Percentiles rank a stretch among this genome's conserved stretches.
Conservation (phyloP, 2,888 invertebrate genomes). For the Tineola bisselliella region DNA sequence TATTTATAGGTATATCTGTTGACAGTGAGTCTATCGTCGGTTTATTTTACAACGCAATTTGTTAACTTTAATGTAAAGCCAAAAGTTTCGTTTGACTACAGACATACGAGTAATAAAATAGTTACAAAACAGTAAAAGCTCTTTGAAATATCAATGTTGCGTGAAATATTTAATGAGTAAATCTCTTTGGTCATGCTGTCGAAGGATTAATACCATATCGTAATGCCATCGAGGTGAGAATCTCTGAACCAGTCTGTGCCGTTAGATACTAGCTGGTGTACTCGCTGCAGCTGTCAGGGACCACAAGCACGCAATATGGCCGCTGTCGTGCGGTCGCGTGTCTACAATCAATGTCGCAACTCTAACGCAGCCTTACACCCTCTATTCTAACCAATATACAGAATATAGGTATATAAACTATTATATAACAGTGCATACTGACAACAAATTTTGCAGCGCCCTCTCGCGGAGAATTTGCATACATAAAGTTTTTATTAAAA, state of each 20-base stretch:
- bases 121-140: neutral
- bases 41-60: too few species aligned
- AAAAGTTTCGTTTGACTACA: too few species aligned
- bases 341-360: constrained; percentile 8
- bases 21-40: too few species aligned
- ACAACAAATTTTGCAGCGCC: too few species aligned
- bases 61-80: too few species aligned
- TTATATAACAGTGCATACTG: too few species aligned
- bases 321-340: constrained; percentile 8
- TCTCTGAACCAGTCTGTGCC: constrained; percentile 1
- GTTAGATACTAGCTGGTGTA: neutral
- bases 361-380: neutral
- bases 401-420: neutral
- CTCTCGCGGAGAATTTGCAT: too few species aligned
- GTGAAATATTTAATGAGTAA: constrained; percentile 19
- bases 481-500: too few species aligned
- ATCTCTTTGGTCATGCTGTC: constrained; percentile 19
- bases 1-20: too few species aligned
- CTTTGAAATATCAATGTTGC: constrained; percentile 16
- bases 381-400: neutral
- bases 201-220: neutral
- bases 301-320: constrained; percentile 4
- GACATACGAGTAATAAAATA: neutral
- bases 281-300: neutral
- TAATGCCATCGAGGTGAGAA: neutral